These are phyloP conservation scores for Acronicta alni DNA, from an alignment of 2,888 invertebrate species.

Conservation along the genomic window DNA sequence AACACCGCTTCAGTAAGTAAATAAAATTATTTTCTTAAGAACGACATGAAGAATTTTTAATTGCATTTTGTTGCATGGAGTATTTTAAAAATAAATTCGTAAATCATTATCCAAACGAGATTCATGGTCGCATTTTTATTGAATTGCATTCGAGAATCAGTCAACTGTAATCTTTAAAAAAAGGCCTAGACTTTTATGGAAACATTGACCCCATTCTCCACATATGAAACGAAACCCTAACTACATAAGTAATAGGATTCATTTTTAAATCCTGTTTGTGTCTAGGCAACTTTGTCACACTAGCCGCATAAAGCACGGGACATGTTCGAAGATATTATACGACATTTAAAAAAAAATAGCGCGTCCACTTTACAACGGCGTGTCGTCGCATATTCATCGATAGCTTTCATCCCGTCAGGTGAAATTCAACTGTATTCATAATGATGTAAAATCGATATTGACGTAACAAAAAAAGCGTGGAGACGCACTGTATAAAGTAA, in stretches of 20 bases:
- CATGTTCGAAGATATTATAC: conserved; percentile 73
- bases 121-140: conserved; percentile 42
- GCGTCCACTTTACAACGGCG: conserved; percentile 66
- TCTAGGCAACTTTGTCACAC: conserved; percentile 62
- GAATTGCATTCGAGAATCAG: conserved; percentile 59
- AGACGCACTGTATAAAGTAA: conserved; percentile 68
- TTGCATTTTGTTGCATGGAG: conserved; percentile 36
- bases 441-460: conserved; percentile 43
- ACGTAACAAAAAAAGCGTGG: conserved; percentile 36
- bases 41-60: conserved; percentile 30
- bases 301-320: conserved; percentile 76
- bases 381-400: conserved; percentile 69
- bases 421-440: conserved; percentile 50
- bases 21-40: conserved; percentile 29
- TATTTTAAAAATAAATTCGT: conserved; percentile 44
- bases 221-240: conserved; percentile 20
- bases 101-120: conserved; percentile 55
- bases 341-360: conserved; percentile 67
- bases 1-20: conserved; percentile 27
- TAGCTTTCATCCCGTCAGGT: conserved; percentile 34
- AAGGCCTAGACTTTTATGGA: conserved; percentile 46
- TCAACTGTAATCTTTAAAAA: conserved; percentile 56
- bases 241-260: conserved; percentile 1
- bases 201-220: conserved; percentile 46
- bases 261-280: conserved; percentile 23